These are phyloP conservation scores for Coregonus sp. DNA, from an alignment of 2,797 vertebrate genomes.

Conservation along the genomic window DNA sequence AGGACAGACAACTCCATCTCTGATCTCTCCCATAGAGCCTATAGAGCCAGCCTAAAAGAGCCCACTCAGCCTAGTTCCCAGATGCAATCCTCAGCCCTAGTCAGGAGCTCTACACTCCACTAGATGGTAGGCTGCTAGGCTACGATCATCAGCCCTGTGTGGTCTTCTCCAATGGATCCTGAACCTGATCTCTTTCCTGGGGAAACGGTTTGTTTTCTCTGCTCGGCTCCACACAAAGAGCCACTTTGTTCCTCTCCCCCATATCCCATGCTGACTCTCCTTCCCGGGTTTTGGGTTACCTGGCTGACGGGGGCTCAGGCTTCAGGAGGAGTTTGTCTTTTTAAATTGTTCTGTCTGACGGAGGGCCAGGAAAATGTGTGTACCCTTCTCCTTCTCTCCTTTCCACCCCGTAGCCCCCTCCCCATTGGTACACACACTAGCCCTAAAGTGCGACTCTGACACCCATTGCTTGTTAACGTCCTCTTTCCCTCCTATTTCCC, in stretches of 20 bases:
- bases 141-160: slow-evolving; percentile 74
- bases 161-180: slow-evolving; percentile 75
- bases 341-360: slow-evolving; percentile 62
- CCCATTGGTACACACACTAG: slow-evolving; percentile 24
- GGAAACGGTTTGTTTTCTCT: slow-evolving; percentile 78
- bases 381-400: slow-evolving; percentile 46
- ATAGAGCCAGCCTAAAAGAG: too few species aligned
- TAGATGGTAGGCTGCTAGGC: not conserved
- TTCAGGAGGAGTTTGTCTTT: slow-evolving; percentile 58
- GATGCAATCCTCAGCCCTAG: slow-evolving; percentile 47
- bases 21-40: slow-evolving; percentile 34
- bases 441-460: slow-evolving; percentile 51
- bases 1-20: not conserved
- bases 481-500: slow-evolving; percentile 25
- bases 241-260: slow-evolving; percentile 74
- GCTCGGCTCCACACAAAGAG: slow-evolving; percentile 74
- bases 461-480: slow-evolving; percentile 53
- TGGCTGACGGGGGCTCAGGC: slow-evolving; percentile 70
- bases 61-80: too few species aligned
- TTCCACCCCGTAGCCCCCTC: slow-evolving; percentile 37
- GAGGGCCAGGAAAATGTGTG: slow-evolving; percentile 64
- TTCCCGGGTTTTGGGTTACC: slow-evolving; percentile 76
- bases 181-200: slow-evolving; percentile 79
- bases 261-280: slow-evolving; percentile 75
- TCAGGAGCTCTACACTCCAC: slow-evolving; percentile 53